Conservation (phyloP, 2,113 vertebrate genomes). For the Coreoperca whiteheadi region DNA sequence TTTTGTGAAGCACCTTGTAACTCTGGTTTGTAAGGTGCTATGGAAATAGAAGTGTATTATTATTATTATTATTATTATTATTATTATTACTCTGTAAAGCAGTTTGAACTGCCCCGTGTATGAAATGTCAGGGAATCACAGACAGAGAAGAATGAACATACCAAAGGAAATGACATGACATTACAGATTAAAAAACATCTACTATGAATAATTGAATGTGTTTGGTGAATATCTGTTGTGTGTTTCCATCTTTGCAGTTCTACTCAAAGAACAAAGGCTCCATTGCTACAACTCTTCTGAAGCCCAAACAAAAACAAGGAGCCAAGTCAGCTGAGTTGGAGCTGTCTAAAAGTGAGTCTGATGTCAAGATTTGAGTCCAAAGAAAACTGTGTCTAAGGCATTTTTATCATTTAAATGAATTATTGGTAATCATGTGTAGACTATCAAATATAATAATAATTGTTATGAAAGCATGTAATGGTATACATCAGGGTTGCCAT, state of each 20-base stretch:
- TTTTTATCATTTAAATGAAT: background rate
- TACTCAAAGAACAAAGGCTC: constrained; percentile 90
- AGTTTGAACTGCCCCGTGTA: no score
- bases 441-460: background rate
- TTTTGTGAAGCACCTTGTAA: no score
- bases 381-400: background rate
- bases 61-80: no score
- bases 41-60: no score
- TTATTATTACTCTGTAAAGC: no score
- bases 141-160: background rate
- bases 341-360: constrained; percentile 88
- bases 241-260: constrained; percentile 82
- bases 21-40: no score
- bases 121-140: background rate
- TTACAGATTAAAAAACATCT: background rate
- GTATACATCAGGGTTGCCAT: background rate
- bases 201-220: background rate
- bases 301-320: constrained; percentile 90
- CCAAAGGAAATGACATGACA: background rate
- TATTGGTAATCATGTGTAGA: background rate
- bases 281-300: constrained; percentile 89
- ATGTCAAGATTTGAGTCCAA: background rate
- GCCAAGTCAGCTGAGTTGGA: constrained; percentile 89
- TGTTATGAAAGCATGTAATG: background rate
- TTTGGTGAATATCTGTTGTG: background rate